A percentile compares a stretch with the other conserved stretches of the same genome.
These are phyloP conservation scores for Pocillopora damicornis DNA, from an alignment of 64 coral and sea anemone genomes.

Conservation along the genomic window DNA sequence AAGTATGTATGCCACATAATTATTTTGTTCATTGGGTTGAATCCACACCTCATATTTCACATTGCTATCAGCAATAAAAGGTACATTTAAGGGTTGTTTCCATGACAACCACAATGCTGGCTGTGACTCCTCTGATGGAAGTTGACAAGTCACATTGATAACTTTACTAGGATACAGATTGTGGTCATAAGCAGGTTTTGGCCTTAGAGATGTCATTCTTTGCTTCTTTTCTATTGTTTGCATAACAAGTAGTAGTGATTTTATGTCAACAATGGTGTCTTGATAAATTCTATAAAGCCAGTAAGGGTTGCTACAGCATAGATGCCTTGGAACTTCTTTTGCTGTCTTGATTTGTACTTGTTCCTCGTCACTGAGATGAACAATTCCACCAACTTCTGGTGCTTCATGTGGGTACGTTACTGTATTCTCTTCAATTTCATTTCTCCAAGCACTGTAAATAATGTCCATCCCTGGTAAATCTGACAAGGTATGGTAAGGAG, in stretches of 20 bases:
- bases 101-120: constrained; percentile 66
- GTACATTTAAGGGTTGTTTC: constrained; percentile 67
- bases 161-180: constrained; percentile 73
- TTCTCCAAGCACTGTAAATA: constrained; percentile 70
- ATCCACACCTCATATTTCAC: constrained; percentile 96
- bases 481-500: constrained; percentile 84
- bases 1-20: constrained; percentile 78
- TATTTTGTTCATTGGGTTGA: constrained; percentile 44
- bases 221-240: constrained; percentile 29
- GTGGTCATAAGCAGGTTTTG: background rate
- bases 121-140: background rate
- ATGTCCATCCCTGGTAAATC: constrained; percentile 61
- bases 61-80: constrained; percentile 16
- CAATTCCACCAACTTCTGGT: constrained; percentile 80
- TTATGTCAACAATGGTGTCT: constrained; percentile 89
- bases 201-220: constrained; percentile 9
- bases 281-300: constrained; percentile 99
- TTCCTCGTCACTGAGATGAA: constrained; percentile 63
- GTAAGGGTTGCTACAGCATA: constrained; percentile 83
- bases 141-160: constrained; percentile 63
- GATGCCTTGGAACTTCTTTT: constrained; percentile 66
- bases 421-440: constrained; percentile 75
- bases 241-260: constrained; percentile 62
- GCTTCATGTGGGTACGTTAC: constrained; percentile 72
- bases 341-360: constrained; percentile 56